These are phyloP conservation scores for Erethizon dorsatum DNA, from an alignment of 2,797 vertebrate species.

Conservation along the genomic window DNA sequence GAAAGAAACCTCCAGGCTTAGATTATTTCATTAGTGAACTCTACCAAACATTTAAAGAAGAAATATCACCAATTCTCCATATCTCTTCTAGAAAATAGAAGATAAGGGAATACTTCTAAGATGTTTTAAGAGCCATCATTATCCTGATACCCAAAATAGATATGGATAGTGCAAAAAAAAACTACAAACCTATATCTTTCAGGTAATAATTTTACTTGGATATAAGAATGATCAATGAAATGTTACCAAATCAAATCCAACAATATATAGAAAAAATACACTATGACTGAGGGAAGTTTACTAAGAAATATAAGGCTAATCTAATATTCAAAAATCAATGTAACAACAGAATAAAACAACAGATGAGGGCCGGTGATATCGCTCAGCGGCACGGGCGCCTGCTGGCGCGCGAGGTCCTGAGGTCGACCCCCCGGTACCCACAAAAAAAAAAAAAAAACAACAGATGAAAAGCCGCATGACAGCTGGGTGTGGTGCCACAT, in stretches of 20 bases:
- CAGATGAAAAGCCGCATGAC: too few species aligned
- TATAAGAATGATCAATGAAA: slow-evolving; percentile 14
- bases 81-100: slow-evolving; percentile 32
- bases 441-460: too few species aligned
- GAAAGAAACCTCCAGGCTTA: slow-evolving; percentile 37
- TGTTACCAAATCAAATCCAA: slow-evolving; percentile 43
- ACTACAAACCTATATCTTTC: not conserved
- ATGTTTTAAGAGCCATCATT: slow-evolving; percentile 23
- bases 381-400: too few species aligned
- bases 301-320: slow-evolving; percentile 41
- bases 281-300: not conserved
- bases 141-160: slow-evolving; percentile 18
- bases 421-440: too few species aligned
- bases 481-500: too few species aligned
- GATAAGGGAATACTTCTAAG: not conserved
- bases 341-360: not conserved
- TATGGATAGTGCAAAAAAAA: slow-evolving; percentile 7
- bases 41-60: slow-evolving; percentile 47
- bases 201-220: not conserved
- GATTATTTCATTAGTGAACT: slow-evolving; percentile 38
- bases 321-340: not conserved
- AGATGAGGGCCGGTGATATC: too few species aligned
- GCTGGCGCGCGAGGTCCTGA: too few species aligned
- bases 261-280: not conserved
- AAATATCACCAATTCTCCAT: not conserved